phyloP scores from a whole-genome alignment of 35 echinoderm and acorn worm species.

The Anneissia japonica region DNA sequence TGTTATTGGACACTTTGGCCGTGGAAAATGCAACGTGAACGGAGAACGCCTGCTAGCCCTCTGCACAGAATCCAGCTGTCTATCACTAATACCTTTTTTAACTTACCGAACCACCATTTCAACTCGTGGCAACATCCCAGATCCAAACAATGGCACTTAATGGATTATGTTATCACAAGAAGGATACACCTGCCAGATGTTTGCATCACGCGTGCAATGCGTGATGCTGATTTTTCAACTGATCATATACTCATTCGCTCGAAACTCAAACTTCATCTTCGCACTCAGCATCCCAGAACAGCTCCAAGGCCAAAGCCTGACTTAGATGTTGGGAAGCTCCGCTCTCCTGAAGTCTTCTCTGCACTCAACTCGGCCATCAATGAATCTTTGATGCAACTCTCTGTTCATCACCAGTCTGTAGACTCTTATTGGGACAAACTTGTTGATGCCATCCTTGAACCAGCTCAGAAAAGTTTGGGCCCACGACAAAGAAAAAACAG shows the following conservation, averaged over 20 bases:
- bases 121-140: slow-evolving; percentile 54
- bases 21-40: no score
- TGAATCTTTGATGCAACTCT: background rate
- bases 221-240: no score
- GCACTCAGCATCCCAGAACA: background rate
- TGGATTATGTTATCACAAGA: slow-evolving; percentile 24
- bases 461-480: slow-evolving; percentile 25
- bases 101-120: background rate
- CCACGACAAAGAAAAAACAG: slow-evolving; percentile 7
- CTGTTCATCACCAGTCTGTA: slow-evolving; percentile 23
- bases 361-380: background rate
- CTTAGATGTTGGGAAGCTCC: slow-evolving; percentile 15
- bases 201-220: no score
- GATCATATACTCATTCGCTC: slow-evolving; percentile 5
- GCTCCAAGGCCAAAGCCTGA: slow-evolving; percentile 9
- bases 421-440: background rate
- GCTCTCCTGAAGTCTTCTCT: background rate
- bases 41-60: no score
- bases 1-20: no score
- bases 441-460: slow-evolving; percentile 2
- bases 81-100: no score
- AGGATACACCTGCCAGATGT: slow-evolving; percentile 3
- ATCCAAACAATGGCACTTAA: slow-evolving; percentile 9
- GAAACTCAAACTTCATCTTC: background rate
- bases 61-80: no score